phyloP scores from a whole-genome alignment of 1,140 invertebrate species.

The Archivesica marissinica region DNA sequence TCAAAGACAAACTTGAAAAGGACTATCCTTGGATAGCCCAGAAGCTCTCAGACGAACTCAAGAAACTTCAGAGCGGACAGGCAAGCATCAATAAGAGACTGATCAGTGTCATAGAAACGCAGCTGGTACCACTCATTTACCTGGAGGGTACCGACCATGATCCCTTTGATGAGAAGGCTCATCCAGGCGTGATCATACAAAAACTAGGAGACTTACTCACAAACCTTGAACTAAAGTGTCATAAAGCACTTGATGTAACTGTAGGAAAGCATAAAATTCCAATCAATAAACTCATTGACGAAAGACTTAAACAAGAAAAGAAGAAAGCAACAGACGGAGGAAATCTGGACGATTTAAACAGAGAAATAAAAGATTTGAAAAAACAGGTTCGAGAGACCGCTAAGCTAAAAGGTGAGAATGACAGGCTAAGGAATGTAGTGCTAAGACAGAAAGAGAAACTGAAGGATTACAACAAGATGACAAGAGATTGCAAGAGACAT shows the following conservation, averaged over 20 bases:
- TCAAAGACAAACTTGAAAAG: slow-evolving; percentile 55
- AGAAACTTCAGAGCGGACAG: slow-evolving; percentile 59
- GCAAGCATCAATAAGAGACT: slow-evolving; percentile 55
- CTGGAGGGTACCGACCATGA: background rate
- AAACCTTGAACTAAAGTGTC: slow-evolving; percentile 42
- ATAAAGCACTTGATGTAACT: slow-evolving; percentile 50
- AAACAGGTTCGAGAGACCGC: slow-evolving; percentile 32
- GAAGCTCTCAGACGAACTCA: slow-evolving; percentile 49
- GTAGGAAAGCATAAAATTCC: slow-evolving; percentile 36
- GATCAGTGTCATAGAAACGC: slow-evolving; percentile 28
- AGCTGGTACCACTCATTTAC: slow-evolving; percentile 52
- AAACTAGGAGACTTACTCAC: slow-evolving; percentile 44
- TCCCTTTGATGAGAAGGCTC: slow-evolving; percentile 39
- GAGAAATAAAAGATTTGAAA: slow-evolving; percentile 58
- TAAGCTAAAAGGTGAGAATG: slow-evolving; percentile 54
- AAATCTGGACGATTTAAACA: slow-evolving; percentile 22
- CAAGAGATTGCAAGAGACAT: slow-evolving; percentile 35
- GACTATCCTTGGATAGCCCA: slow-evolving; percentile 52
- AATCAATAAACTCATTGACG: slow-evolving; percentile 50
- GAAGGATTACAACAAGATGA: slow-evolving; percentile 54
- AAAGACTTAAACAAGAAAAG: slow-evolving; percentile 38
- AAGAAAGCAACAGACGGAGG: background rate
- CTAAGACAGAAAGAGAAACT: slow-evolving; percentile 55
- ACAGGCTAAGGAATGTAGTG: slow-evolving; percentile 46
- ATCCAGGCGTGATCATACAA: slow-evolving; percentile 57